Conservation (phyloP, 2,888 invertebrate genomes). For the Lepidochrysops patricia region DNA sequence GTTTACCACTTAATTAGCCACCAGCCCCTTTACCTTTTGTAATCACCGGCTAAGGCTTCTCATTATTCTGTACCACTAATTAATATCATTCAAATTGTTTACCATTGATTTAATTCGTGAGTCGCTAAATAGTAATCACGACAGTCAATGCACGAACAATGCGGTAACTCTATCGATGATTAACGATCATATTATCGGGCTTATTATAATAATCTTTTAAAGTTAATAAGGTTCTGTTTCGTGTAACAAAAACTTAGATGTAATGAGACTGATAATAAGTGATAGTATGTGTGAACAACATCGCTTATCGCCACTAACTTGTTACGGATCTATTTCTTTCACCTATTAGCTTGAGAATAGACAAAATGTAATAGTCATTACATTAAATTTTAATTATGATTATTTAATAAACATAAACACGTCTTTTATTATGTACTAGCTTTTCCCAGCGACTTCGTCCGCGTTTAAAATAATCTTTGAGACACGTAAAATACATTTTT, state of each 20-base stretch:
- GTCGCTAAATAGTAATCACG: not conserved
- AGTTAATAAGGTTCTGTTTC: not conserved
- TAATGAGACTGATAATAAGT: not conserved
- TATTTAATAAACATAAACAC: too few species aligned
- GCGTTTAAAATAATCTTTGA: too few species aligned
- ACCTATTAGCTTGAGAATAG: not conserved
- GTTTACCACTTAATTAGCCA: constrained; percentile 75
- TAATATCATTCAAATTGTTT: constrained; percentile 6
- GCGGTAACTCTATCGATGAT: not conserved
- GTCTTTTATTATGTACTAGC: too few species aligned
- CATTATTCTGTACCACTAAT: constrained; percentile 36
- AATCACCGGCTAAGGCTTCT: constrained; percentile 59
- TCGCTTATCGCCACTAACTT: not conserved
- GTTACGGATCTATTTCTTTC: not conserved
- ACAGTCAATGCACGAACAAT: not conserved
- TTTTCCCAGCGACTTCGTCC: too few species aligned
- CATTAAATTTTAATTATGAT: too few species aligned
- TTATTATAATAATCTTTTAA: not conserved
- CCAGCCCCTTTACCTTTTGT: constrained; percentile 59
- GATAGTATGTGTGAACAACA: not conserved
- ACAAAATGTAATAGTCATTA: too few species aligned
- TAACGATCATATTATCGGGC: not conserved
- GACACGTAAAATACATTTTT: too few species aligned
- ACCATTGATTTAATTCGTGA: not conserved
- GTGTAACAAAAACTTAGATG: not conserved